Conservation (phyloP, 2,113 vertebrate genomes). For the Bujurquina vittata region DNA sequence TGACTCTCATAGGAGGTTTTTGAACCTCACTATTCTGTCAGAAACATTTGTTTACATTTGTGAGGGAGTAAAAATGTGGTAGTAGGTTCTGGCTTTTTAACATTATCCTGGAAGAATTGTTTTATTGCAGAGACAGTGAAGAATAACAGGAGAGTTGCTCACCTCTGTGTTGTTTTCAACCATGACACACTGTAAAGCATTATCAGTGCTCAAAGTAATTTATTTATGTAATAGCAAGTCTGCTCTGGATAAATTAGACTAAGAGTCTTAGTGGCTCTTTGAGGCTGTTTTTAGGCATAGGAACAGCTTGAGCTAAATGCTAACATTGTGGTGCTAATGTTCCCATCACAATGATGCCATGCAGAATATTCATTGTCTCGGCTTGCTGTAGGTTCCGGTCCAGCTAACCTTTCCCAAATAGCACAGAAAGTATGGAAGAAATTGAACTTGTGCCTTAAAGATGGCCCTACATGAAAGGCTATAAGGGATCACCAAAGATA, state of each 20-base stretch:
- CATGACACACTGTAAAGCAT: neutral
- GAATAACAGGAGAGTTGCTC: neutral
- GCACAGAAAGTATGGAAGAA: neutral
- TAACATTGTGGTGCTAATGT: neutral
- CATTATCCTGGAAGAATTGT: too few species aligned
- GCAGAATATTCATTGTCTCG: neutral
- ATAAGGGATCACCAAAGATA: neutral
- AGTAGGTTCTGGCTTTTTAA: neutral
- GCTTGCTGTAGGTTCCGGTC: neutral
- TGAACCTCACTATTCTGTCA: rapidly evolving
- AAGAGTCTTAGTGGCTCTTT: neutral
- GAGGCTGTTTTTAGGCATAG: neutral
- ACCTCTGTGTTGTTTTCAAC: neutral
- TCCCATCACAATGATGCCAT: neutral
- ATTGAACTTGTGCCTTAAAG: neutral
- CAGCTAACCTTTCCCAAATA: neutral
- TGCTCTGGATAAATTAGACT: neutral
- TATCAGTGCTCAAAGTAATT: neutral
- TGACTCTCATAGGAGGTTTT: neutral
- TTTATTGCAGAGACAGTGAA: neutral
- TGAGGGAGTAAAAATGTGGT: neutral
- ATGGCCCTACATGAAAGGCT: neutral
- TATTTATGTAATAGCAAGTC: neutral
- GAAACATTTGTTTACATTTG: neutral
- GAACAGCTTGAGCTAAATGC: neutral